A percentile compares a stretch with the other conserved stretches of the same genome.
Evolutionary conservation across 2,113 vertebrate species (phyloP).

Genomic region (Saccopteryx leptura): DNA sequence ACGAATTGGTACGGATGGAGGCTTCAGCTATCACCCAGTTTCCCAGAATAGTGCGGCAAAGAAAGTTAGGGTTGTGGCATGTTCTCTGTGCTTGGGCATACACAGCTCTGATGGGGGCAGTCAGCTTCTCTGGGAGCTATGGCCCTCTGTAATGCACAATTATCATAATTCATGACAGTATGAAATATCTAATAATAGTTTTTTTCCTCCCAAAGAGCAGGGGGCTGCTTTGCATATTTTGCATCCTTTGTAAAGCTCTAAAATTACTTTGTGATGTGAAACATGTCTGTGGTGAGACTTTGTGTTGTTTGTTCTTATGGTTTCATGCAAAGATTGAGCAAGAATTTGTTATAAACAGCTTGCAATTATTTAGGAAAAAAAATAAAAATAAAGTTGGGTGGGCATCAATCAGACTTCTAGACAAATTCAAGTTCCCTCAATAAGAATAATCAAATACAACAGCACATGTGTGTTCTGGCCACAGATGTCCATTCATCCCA

Average conservation of each 20-base stretch:
- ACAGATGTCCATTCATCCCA: background rate
- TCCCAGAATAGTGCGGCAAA: background rate
- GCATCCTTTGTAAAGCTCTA: conserved; percentile 45
- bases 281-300: conserved; percentile 63
- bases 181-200: conserved; percentile 54
- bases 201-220: conserved; percentile 34
- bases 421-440: conserved; percentile 41
- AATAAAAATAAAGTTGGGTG: conserved; percentile 71
- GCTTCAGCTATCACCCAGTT: background rate
- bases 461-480: background rate
- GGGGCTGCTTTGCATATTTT: conserved; percentile 65
- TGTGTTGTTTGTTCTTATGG: conserved; percentile 60
- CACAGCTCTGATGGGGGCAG: background rate
- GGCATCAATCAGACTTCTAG: conserved; percentile 53
- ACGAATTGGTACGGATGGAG: background rate
- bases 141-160: background rate
- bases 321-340: conserved; percentile 76
- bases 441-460: background rate
- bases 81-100: background rate
- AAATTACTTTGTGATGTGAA: conserved; percentile 75
- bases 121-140: background rate
- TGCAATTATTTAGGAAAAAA: conserved; percentile 73
- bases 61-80: background rate
- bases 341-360: conserved; percentile 76
- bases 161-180: conserved; percentile 8